phyloP scores from a whole-genome alignment of 2,888 invertebrate genomes.

The Dusona sp. region DNA sequence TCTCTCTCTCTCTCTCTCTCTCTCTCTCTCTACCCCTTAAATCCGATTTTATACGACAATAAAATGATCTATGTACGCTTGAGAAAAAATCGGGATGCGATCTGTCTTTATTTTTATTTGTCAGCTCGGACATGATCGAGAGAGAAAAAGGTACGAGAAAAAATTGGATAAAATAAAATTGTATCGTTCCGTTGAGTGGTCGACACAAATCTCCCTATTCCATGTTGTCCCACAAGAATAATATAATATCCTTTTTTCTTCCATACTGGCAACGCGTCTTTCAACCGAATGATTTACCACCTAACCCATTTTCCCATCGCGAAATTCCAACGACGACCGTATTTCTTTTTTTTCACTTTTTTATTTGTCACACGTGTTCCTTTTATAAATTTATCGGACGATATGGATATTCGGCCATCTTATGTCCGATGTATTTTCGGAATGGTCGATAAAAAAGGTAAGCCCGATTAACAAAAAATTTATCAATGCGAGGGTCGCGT shows the following conservation, averaged over 20 bases:
- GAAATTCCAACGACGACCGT: not conserved
- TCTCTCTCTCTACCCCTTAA: not conserved
- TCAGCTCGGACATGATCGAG: not conserved
- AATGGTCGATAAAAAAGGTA: not conserved
- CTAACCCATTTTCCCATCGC: not conserved
- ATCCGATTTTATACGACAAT: not conserved
- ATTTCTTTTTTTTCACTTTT: conserved; percentile 47
- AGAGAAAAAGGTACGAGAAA: not conserved
- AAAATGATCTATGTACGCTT: not conserved
- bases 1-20: too few species aligned
- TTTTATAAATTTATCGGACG: not conserved
- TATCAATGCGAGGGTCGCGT: not conserved
- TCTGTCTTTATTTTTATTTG: conserved; percentile 14
- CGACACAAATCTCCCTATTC: conserved; percentile 23
- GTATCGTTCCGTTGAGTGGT: conserved; percentile 27
- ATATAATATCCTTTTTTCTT: conserved; percentile 35
- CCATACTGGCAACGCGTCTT: not conserved
- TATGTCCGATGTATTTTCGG: conserved; percentile 2
- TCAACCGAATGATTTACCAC: conserved; percentile 12
- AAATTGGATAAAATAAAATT: conserved; percentile 41
- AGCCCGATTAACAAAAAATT: not conserved
- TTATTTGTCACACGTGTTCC: not conserved
- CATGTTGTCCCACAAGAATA: conserved; percentile 17
- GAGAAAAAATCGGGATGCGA: not conserved
- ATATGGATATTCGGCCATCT: conserved; percentile 19